Percentiles rank a stretch among this genome's conserved stretches.
phyloP scores from a whole-genome alignment of 2,797 vertebrate genomes.

The Ptychadena robeensis region DNA sequence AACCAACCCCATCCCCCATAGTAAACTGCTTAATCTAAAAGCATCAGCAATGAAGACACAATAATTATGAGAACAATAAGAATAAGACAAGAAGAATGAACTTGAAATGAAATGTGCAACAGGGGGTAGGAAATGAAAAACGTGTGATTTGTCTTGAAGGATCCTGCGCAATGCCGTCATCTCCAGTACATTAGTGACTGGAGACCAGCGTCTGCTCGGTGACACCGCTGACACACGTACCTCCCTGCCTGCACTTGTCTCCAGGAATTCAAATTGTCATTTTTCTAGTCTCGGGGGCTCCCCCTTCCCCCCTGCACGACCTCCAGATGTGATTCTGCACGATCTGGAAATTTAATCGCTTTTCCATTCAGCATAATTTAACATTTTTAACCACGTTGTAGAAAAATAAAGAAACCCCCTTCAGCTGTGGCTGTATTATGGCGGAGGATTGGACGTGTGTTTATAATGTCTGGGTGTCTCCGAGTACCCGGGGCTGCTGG shows the following conservation, averaged over 20 bases:
- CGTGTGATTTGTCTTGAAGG: not conserved
- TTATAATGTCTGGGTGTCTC: not conserved
- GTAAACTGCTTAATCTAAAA: no score
- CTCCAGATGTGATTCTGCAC: conserved; percentile 34
- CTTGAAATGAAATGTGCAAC: not conserved
- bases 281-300: conserved; percentile 24
- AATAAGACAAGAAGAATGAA: not conserved
- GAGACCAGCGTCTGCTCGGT: conserved; percentile 8
- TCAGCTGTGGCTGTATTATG: not conserved
- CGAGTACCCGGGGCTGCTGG: not conserved
- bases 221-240: conserved; percentile 1
- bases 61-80: not conserved
- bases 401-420: not conserved
- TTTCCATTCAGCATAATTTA: not conserved
- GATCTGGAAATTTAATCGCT: conserved; percentile 9
- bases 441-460: not conserved
- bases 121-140: not conserved
- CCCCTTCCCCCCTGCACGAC: conserved; percentile 2
- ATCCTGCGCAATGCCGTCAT: not conserved
- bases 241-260: conserved; percentile 49
- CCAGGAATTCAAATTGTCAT: conserved; percentile 41
- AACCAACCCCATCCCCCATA: no score
- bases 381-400: not conserved
- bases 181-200: not conserved
- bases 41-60: not conserved